These are phyloP conservation scores for Phengaris alcon DNA, from an alignment of 2,888 invertebrate genomes.

Conservation along the genomic window DNA sequence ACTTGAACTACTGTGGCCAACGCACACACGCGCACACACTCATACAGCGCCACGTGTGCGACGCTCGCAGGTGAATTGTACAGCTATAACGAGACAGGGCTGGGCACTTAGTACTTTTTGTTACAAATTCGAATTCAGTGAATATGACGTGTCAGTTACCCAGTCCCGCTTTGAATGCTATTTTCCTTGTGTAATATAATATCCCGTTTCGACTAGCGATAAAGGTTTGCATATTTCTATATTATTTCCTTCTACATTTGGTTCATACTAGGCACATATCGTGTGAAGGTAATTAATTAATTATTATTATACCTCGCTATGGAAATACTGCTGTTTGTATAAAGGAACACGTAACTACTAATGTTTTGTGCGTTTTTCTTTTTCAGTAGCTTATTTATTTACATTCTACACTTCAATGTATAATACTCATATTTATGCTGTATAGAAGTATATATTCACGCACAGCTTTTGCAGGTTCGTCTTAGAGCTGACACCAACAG, in stretches of 20 bases:
- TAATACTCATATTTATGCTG: no score
- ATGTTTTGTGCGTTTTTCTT: no score
- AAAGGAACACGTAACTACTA: no score
- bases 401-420: no score
- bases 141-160: conserved; percentile 9
- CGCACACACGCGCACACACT: conserved; percentile 53
- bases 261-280: no score
- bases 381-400: no score
- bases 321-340: no score
- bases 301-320: no score
- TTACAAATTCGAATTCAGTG: not conserved
- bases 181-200: not conserved
- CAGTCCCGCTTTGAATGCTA: not conserved
- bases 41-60: conserved; percentile 66
- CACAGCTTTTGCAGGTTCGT: no score
- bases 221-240: not conserved
- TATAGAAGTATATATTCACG: no score
- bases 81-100: not conserved
- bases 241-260: not conserved
- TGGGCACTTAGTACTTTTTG: not conserved
- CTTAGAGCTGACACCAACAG: no score
- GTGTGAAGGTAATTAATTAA: no score
- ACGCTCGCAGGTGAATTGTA: conserved; percentile 51
- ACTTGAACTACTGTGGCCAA: conserved; percentile 60
- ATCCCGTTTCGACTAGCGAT: not conserved